phyloP scores from a whole-genome alignment of 2,797 vertebrate species.

The Eulemur coronatus region DNA sequence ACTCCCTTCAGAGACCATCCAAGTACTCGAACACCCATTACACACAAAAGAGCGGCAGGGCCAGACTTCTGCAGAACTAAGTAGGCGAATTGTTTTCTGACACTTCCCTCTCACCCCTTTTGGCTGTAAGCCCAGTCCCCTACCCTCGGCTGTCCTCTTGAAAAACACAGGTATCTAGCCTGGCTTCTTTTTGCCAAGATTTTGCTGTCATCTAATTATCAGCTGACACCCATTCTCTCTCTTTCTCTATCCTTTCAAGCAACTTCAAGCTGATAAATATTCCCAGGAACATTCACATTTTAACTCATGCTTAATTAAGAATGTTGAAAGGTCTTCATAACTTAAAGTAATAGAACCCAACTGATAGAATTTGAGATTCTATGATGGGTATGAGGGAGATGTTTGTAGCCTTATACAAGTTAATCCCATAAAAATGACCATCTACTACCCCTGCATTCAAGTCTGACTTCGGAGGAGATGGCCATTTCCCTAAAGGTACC shows the following conservation, averaged over 20 bases:
- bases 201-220: background rate
- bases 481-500: background rate
- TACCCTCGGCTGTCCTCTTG: background rate
- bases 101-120: background rate
- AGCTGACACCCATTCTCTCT: background rate
- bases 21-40: slow-evolving; percentile 55
- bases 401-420: background rate
- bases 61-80: slow-evolving; percentile 6
- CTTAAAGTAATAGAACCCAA: background rate
- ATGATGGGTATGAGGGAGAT: background rate
- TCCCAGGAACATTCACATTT: background rate
- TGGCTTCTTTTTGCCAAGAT: background rate
- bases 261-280: background rate
- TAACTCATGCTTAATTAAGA: slow-evolving; percentile 27
- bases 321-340: background rate
- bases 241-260: background rate
- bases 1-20: slow-evolving; percentile 77
- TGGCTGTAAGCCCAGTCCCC: background rate
- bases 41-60: background rate
- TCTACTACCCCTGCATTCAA: background rate
- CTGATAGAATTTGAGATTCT: background rate
- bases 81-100: background rate
- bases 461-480: background rate
- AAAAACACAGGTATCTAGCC: background rate
- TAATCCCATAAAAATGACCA: background rate